Percentiles rank a stretch among this genome's conserved stretches.
Conservation (phyloP, 1,140 invertebrate genomes). For the Nasonia vitripennis region DNA sequence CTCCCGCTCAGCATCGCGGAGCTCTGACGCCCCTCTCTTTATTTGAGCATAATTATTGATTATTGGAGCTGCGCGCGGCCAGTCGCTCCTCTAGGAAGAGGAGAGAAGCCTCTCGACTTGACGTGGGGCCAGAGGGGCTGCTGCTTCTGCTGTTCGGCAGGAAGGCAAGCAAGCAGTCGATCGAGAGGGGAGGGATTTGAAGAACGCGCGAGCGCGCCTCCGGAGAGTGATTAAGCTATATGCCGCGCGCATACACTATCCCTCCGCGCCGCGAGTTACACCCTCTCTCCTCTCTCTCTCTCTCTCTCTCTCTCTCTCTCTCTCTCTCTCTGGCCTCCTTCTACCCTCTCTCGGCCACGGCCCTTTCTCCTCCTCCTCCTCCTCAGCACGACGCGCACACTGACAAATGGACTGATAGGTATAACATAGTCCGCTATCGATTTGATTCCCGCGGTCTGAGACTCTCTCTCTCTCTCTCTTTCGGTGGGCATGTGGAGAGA, state of each 20-base stretch:
- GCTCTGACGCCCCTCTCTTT: constrained; percentile 67
- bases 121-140: constrained; percentile 45
- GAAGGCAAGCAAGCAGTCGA: constrained; percentile 41
- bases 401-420: constrained; percentile 76
- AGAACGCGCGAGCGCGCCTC: constrained; percentile 63
- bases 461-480: constrained; percentile 57
- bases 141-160: constrained; percentile 8
- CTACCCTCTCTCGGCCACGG: constrained; percentile 50
- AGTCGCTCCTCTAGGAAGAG: constrained; percentile 70
- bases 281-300: too few relatives aligned
- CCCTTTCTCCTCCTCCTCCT: constrained; percentile 68
- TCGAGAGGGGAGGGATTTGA: constrained; percentile 60
- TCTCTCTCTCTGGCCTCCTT: constrained; percentile 55
- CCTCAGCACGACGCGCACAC: constrained; percentile 59
- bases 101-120: constrained; percentile 55
- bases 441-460: constrained; percentile 72
- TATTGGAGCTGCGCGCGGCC: constrained; percentile 68
- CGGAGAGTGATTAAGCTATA: constrained; percentile 76
- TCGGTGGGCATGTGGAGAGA: neutral
- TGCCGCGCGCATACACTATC: constrained; percentile 63
- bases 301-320: neutral
- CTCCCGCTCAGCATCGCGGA: constrained; percentile 52
- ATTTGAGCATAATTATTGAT: constrained; percentile 76
- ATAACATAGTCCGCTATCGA: constrained; percentile 76
- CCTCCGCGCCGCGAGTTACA: constrained; percentile 58